These are phyloP conservation scores for Mesocricetus auratus DNA, from an alignment of 2,113 vertebrate species.

Conservation along the genomic window DNA sequence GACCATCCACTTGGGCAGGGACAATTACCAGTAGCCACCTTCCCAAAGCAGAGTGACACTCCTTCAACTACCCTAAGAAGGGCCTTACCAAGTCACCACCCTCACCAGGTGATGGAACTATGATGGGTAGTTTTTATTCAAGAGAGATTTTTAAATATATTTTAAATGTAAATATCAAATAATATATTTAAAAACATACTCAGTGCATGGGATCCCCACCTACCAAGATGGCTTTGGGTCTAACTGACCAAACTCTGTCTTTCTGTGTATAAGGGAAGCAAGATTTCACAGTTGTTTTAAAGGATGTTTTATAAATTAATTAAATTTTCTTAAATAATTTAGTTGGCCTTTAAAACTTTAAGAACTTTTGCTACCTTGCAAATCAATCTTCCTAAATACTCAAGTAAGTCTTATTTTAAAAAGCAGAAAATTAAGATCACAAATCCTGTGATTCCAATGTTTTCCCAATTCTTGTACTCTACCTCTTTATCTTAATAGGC, in stretches of 20 bases:
- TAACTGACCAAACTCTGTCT: not conserved
- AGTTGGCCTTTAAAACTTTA: conserved; percentile 3
- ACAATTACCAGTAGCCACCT: not conserved
- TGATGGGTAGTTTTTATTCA: not conserved
- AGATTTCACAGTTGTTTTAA: not conserved
- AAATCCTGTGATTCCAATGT: not conserved
- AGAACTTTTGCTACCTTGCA: not conserved
- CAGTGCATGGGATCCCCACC: not conserved
- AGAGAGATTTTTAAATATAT: not conserved
- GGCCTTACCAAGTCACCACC: not conserved
- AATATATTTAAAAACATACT: not conserved
- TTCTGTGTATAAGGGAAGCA: not conserved
- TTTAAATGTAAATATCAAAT: not conserved
- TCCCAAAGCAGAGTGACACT: not conserved
- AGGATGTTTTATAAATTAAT: not conserved
- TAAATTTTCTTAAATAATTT: not conserved
- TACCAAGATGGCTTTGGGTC: not conserved
- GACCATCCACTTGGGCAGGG: not conserved
- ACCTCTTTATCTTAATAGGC: not conserved
- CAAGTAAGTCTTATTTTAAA: not conserved
- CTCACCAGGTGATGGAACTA: no score
- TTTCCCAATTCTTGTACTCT: not conserved
- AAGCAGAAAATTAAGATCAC: not conserved
- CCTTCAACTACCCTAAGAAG: not conserved
- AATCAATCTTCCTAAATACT: not conserved